Evolutionary conservation across 35 echinoderm and acorn worm species (phyloP).

Genomic region (Patiria miniata): DNA sequence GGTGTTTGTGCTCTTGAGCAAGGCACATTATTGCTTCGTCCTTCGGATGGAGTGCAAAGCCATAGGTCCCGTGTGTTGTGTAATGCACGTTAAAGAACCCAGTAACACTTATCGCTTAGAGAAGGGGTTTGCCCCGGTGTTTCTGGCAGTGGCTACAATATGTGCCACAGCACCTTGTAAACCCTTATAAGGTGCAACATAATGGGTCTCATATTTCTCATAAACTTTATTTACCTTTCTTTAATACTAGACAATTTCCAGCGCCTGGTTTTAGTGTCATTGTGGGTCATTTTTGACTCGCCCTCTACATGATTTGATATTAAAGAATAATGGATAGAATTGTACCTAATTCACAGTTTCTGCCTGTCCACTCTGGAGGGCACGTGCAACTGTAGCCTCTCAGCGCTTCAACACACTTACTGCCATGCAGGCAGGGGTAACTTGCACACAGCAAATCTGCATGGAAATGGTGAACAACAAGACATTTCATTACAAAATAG

Average conservation of each 20-base stretch:
- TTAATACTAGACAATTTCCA: not conserved
- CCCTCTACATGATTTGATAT: not conserved
- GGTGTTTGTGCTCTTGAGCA: no score
- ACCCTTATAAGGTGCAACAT: no score
- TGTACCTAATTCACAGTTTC: conserved; percentile 5
- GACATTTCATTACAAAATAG: not conserved
- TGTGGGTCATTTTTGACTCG: not conserved
- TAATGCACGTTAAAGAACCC: no score
- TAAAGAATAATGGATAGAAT: not conserved
- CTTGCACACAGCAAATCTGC: not conserved
- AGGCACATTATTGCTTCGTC: no score
- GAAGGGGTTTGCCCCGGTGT: no score
- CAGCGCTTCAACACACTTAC: not conserved
- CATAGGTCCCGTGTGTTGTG: no score
- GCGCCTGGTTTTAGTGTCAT: not conserved
- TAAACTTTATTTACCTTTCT: no score
- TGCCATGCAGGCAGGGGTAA: not conserved
- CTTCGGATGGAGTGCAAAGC: no score
- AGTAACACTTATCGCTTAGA: no score
- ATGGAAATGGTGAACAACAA: not conserved
- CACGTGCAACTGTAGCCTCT: not conserved
- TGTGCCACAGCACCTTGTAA: no score
- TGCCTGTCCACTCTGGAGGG: not conserved
- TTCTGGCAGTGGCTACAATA: no score
- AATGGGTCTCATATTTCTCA: no score